Conservation (phyloP, 2,113 vertebrate species). For the Hemibagrus wyckioides region DNA sequence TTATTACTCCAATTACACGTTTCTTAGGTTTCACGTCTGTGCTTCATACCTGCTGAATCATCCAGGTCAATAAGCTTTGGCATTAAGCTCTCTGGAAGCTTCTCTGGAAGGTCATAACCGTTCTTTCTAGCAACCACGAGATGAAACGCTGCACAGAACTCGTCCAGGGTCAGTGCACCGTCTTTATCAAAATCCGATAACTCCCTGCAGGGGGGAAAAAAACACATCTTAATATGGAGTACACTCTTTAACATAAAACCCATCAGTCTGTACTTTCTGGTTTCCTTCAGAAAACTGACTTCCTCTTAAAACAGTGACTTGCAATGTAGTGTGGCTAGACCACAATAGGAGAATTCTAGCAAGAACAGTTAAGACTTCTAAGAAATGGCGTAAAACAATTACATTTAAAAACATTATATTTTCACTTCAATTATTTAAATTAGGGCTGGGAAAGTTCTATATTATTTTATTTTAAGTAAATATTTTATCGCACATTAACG, state of each 20-base stretch:
- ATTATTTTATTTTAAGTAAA: too few relatives aligned
- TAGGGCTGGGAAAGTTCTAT: too few relatives aligned
- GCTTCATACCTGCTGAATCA: slow-evolving; percentile 87
- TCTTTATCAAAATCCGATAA: slow-evolving; percentile 99
- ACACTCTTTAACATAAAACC: not conserved
- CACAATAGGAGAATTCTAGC: not conserved
- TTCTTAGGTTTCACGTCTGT: slow-evolving; percentile 18
- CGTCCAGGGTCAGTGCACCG: slow-evolving; percentile 94
- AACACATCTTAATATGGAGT: not conserved
- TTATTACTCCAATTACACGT: not conserved
- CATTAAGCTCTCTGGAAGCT: slow-evolving; percentile 98
- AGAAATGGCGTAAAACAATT: not conserved
- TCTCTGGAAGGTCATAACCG: slow-evolving; percentile 97
- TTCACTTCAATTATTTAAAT: not conserved
- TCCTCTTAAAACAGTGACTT: slow-evolving; percentile 29
- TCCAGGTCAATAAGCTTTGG: slow-evolving; percentile 99
- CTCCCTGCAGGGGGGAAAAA: slow-evolving; percentile 78
- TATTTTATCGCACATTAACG: too few relatives aligned
- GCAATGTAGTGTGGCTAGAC: not conserved
- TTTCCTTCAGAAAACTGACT: not conserved
- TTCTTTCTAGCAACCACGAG: slow-evolving; percentile 98
- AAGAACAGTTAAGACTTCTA: not conserved
- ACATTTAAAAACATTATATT: not conserved
- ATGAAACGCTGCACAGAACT: slow-evolving; percentile 98
- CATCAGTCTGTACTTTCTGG: not conserved